Evolutionary conservation across 2,797 vertebrate genomes (phyloP), one percentile per base, ranked within the genome.

Genomic region (Pantherophis alleghaniensis): DNA sequence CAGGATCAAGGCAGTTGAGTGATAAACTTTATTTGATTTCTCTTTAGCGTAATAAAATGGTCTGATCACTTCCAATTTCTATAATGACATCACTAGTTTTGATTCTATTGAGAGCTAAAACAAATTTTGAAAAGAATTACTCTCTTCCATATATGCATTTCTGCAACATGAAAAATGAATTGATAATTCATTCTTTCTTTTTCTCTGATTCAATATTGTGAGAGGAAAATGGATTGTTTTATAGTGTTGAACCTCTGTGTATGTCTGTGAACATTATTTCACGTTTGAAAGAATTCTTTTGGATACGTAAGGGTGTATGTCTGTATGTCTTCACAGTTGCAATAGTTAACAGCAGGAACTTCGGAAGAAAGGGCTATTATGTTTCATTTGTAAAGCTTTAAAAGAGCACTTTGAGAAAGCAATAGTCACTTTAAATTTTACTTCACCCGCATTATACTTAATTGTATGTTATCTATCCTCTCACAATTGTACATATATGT

Each of bases 221-320:
- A 28, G 10, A 37, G 28, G 26, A 61, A 24, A 61, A 90, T 32
- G 10, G n/a, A 32, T 90, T 51, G 20, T 55, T 92, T 86, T 90
- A 92, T 51, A 55, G 14, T 63, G 28, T 28, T 47, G 83, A 53
- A n/a, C 51, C 26, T 91, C 60, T 88, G 57, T 56, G n/a, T 74
- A 13, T 69, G 83, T 83, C 60, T 66, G 14, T 55, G 14, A 90
- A 59, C 63, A 42, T 56, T 91, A 88, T 74, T 59, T 86, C n/a
- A 86, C 37, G n/a, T 37, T 86, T 60, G 32, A 93, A 57, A 57
- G 57, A 32, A 93, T 93, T 93, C 22, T 93, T 28, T 66, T 89
- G 69, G 60, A 74, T 55, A 90, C 10, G 11, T 47, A 59, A 37
- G 6, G 74, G 63, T 83, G 24, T 91, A 88, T 7, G 37, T 37